Conservation (phyloP, 2,113 vertebrate species). For the Hyperoodon ampullatus region DNA sequence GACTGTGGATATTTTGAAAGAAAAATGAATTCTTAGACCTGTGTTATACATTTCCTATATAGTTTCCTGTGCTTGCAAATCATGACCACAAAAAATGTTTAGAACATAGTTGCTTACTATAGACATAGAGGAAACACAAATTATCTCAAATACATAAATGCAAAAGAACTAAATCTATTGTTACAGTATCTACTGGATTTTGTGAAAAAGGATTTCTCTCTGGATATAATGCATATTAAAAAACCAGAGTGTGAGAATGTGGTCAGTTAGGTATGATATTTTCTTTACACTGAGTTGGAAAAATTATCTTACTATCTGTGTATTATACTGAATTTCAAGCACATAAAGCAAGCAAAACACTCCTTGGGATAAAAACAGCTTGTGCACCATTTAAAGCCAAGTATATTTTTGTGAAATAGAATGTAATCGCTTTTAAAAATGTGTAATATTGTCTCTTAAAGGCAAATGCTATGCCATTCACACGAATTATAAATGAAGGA, state of each 20-base stretch:
- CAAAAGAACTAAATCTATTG: not conserved
- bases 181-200: not conserved
- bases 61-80: not conserved
- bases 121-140: not conserved
- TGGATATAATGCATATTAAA: not conserved
- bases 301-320: not conserved
- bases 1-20: not conserved
- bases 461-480: not conserved
- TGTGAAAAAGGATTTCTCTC: not conserved
- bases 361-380: not conserved
- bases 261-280: not conserved
- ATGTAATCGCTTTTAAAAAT: constrained; percentile 47
- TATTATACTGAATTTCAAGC: not conserved
- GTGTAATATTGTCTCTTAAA: constrained; percentile 18
- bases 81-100: not conserved
- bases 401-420: constrained; percentile 30
- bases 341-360: not conserved
- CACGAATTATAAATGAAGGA: constrained; percentile 30
- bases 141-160: not conserved
- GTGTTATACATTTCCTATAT: not conserved
- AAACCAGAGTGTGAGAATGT: not conserved
- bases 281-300: not conserved
- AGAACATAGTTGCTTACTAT: not conserved
- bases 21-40: not conserved
- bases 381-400: constrained; percentile 9